phyloP scores from a whole-genome alignment of 2,113 vertebrate genomes.

The Brachyistius frenatus region DNA sequence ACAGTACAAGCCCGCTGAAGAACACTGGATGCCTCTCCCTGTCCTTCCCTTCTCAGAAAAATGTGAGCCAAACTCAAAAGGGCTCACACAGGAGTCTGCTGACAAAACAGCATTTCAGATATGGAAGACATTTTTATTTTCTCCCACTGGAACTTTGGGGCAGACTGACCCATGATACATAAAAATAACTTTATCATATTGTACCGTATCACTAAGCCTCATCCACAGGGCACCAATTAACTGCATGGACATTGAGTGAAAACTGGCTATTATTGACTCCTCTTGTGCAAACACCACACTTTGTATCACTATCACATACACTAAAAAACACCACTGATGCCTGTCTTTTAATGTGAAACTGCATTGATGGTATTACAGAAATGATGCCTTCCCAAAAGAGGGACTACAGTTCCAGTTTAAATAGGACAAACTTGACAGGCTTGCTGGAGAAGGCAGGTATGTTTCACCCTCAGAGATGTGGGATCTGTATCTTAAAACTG shows the following conservation, averaged over 20 bases:
- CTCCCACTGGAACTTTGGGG: background rate
- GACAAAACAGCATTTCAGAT: constrained; percentile 34
- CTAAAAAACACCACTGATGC: background rate
- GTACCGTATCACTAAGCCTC: background rate
- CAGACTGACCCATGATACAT: constrained; percentile 12
- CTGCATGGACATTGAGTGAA: background rate
- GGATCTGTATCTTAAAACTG: constrained; percentile 30
- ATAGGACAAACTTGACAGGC: constrained; percentile 47
- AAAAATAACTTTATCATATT: constrained; percentile 6
- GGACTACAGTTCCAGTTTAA: constrained; percentile 39
- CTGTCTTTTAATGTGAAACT: constrained; percentile 3
- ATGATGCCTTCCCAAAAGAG: constrained; percentile 30
- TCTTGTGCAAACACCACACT: background rate
- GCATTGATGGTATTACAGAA: background rate
- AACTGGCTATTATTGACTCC: background rate
- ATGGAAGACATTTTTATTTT: constrained; percentile 26
- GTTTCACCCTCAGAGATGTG: constrained; percentile 36
- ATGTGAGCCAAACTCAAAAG: constrained; percentile 8
- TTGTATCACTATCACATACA: constrained; percentile 2
- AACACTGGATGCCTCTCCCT: constrained; percentile 40
- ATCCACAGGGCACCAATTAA: constrained; percentile 11
- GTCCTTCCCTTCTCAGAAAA: constrained; percentile 42
- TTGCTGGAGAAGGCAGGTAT: constrained; percentile 25
- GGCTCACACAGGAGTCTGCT: constrained; percentile 4
- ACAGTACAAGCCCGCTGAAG: constrained; percentile 49